Percentiles rank a stretch among this genome's conserved stretches.
Evolutionary conservation across 2,113 vertebrate species (phyloP).

Genomic region (Stigmatopora argus): DNA sequence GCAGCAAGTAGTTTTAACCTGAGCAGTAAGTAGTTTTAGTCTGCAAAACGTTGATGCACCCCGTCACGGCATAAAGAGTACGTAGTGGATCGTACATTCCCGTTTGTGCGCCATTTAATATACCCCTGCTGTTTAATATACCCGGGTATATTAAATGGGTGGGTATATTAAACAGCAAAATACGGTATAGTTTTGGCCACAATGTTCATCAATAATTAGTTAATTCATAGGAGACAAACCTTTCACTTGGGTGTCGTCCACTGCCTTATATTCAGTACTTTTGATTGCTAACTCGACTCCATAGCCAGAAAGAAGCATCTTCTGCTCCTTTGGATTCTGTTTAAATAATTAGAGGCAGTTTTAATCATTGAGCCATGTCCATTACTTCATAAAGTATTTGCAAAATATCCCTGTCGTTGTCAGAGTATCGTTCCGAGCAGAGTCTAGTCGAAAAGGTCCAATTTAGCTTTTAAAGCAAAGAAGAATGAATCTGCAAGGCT

Average conservation of each 20-base stretch:
- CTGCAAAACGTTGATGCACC: too few relatives aligned
- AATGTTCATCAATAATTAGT: conserved; percentile 2
- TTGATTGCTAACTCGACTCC: conserved; percentile 96
- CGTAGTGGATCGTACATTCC: too few relatives aligned
- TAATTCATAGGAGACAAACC: conserved; percentile 64
- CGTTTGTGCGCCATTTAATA: too few relatives aligned
- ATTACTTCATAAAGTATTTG: not conserved
- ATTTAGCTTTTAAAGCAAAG: not conserved
- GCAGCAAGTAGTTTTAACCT: too few relatives aligned
- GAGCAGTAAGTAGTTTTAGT: too few relatives aligned
- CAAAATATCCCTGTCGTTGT: too few relatives aligned
- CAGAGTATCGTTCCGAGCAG: too few relatives aligned
- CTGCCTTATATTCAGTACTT: conserved; percentile 92
- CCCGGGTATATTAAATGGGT: too few relatives aligned
- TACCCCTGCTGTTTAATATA: too few relatives aligned
- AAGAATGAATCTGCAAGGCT: not conserved
- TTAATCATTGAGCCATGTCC: not conserved
- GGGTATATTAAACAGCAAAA: too few relatives aligned
- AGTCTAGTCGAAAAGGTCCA: not conserved
- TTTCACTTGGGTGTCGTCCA: conserved; percentile 87
- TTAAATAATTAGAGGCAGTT: not conserved
- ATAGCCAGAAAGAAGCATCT: conserved; percentile 90
- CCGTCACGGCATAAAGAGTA: too few relatives aligned
- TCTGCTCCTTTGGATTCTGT: conserved; percentile 77
- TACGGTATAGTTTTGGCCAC: conserved; percentile 15